Conservation (phyloP, 1,140 invertebrate genomes). For the Ladona fulva region DNA sequence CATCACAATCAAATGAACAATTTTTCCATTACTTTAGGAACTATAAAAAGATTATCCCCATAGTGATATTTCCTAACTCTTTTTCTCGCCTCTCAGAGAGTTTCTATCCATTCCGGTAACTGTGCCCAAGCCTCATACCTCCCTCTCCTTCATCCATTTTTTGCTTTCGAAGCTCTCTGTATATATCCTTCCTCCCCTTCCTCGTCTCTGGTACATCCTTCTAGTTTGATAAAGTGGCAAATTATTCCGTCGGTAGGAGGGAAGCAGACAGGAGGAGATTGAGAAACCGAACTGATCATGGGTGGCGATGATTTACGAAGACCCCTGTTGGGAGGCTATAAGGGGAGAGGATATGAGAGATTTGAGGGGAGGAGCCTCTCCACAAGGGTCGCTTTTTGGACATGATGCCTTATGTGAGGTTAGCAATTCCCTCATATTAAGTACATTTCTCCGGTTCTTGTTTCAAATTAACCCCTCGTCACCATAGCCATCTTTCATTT, state of each 20-base stretch:
- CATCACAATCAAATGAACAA: too few relatives aligned
- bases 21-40: too few relatives aligned
- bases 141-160: background rate
- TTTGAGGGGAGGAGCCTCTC: background rate
- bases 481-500: constrained; percentile 19
- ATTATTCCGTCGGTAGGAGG: background rate
- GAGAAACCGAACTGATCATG: background rate
- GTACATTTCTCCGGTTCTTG: constrained; percentile 20
- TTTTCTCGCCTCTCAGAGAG: background rate
- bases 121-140: background rate
- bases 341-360: background rate
- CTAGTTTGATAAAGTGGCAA: background rate
- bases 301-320: background rate
- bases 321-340: background rate
- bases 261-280: background rate
- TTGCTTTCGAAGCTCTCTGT: background rate
- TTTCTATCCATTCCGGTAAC: background rate
- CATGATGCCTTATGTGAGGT: background rate
- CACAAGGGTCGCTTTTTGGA: background rate
- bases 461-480: constrained; percentile 21
- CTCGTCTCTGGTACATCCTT: background rate
- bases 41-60: too few relatives aligned
- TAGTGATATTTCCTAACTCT: background rate
- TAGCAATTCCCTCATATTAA: constrained; percentile 19
- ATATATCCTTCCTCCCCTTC: background rate